A percentile compares a stretch with the other conserved stretches of the same genome.
Conservation (phyloP, 2,113 vertebrate genomes). For the Vidua macroura region DNA sequence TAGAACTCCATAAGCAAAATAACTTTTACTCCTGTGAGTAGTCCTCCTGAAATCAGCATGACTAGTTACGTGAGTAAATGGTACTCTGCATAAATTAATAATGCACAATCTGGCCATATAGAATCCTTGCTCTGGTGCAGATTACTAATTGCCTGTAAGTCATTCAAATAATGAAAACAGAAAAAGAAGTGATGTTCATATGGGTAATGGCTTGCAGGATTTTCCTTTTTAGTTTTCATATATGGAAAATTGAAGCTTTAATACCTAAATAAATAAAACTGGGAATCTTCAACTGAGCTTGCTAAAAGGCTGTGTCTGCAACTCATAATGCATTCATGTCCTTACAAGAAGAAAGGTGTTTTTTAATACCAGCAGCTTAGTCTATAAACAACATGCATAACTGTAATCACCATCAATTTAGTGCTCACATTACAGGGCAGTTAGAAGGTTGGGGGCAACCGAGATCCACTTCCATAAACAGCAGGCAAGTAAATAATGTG, state of each 20-base stretch:
- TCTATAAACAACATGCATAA: neutral
- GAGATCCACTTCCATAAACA: neutral
- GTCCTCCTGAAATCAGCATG: neutral
- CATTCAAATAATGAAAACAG: neutral
- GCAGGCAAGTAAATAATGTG: neutral
- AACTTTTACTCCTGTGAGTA: slow-evolving; percentile 23
- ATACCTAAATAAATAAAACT: neutral
- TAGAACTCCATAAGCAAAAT: neutral
- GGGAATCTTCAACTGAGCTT: neutral
- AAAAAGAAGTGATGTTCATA: neutral
- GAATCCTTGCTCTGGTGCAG: neutral
- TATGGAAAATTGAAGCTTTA: neutral
- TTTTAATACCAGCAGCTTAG: neutral
- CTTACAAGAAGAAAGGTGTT: neutral
- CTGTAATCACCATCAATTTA: slow-evolving; percentile 2
- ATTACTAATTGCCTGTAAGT: neutral
- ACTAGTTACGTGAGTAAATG: neutral
- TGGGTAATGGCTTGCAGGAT: neutral
- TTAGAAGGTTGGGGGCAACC: neutral
- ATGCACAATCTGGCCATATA: neutral
- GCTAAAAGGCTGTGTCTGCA: neutral
- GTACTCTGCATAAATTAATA: slow-evolving; percentile 22
- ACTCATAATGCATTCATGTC: neutral
- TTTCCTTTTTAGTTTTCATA: neutral
- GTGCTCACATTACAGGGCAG: neutral